These are phyloP conservation scores for Phaedon cochleariae DNA, from an alignment of 2,888 invertebrate species.

Conservation along the genomic window DNA sequence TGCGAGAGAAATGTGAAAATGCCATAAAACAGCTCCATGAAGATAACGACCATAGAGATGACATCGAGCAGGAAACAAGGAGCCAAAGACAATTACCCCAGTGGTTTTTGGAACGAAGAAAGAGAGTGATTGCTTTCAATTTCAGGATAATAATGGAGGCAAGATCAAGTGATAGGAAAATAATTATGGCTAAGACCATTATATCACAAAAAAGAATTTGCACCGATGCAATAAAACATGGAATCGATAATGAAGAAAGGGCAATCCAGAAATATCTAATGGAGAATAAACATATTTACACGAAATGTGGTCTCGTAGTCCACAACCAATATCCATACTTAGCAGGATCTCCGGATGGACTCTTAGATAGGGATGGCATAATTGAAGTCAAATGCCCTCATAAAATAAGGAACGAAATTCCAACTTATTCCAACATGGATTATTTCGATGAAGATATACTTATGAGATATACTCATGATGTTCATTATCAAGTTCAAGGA, in stretches of 20 bases:
- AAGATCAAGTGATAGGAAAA: not conserved
- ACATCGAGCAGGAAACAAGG: not conserved
- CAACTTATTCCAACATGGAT: not conserved
- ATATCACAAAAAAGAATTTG: too few relatives aligned
- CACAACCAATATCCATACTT: not conserved
- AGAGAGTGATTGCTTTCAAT: too few relatives aligned
- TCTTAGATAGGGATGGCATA: not conserved
- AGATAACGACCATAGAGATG: too few relatives aligned
- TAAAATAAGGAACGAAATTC: not conserved
- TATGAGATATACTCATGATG: not conserved
- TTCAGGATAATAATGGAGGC: too few relatives aligned
- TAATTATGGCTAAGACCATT: not conserved
- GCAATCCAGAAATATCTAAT: not conserved
- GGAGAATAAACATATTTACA: not conserved
- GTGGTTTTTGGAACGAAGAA: too few relatives aligned
- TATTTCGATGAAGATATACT: not conserved
- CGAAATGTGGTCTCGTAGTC: not conserved
- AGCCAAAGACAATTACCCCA: too few relatives aligned
- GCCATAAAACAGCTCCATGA: too few relatives aligned
- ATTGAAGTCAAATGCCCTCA: slow-evolving; percentile 1
- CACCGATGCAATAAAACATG: too few relatives aligned
- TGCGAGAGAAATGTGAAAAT: too few relatives aligned
- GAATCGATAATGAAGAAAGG: not conserved
- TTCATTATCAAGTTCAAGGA: too few relatives aligned
- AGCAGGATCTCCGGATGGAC: too few relatives aligned